Percentiles rank a stretch among this genome's conserved stretches.
These are phyloP conservation scores for Leuciscus idus DNA, from an alignment of 2,113 vertebrate species.

Conservation along the genomic window DNA sequence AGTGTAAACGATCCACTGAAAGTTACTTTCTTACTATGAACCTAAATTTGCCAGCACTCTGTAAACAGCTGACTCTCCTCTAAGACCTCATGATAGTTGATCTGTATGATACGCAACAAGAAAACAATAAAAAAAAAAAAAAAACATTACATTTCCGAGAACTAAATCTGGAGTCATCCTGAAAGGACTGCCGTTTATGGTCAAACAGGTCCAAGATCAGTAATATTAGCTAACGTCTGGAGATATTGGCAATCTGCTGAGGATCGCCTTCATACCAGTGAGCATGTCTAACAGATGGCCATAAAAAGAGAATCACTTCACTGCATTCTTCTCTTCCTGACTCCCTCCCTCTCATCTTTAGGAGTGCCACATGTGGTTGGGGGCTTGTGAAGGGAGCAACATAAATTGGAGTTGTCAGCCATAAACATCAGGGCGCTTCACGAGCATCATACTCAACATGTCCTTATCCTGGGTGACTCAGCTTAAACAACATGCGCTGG, in stretches of 20 bases:
- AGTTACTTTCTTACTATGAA: background rate
- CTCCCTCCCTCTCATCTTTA: conserved; percentile 52
- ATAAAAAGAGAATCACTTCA: conserved; percentile 62
- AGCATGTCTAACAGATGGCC: conserved; percentile 67
- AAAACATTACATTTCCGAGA: background rate
- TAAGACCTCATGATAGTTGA: background rate
- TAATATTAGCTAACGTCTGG: conserved; percentile 17
- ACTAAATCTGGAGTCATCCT: background rate
- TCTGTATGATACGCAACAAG: background rate
- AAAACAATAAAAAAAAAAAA: background rate
- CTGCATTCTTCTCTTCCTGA: conserved; percentile 59
- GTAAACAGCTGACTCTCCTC: background rate
- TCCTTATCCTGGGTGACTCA: conserved; percentile 64
- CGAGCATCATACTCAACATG: conserved; percentile 36
- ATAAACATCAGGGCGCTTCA: conserved; percentile 48
- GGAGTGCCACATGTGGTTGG: conserved; percentile 17
- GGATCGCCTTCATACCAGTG: background rate
- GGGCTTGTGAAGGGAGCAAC: conserved; percentile 30
- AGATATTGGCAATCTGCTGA: background rate
- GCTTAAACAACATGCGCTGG: conserved; percentile 56
- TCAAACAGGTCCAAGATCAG: conserved; percentile 10
- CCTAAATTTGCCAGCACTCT: background rate
- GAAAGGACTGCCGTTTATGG: background rate
- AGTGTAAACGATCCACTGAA: background rate
- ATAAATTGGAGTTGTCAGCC: conserved; percentile 68